Evolutionary conservation across 2,888 invertebrate genomes (phyloP), one percentile per base, ranked within the genome.

Genomic region (Rotaria sp.): DNA sequence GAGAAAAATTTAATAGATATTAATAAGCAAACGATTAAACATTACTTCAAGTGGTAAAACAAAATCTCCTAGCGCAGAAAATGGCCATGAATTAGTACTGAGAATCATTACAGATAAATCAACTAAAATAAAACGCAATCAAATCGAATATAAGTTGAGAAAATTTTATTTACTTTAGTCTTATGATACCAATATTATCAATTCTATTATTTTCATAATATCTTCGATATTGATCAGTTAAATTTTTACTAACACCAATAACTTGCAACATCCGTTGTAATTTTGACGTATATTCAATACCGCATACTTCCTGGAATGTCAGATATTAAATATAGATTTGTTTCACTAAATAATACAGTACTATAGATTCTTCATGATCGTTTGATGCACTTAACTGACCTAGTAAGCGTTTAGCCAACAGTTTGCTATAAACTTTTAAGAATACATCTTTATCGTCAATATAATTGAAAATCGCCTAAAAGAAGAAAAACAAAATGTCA

Each of bases 371-470:
- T 93, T 99, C 99, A 11, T 97, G 97, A 92, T 99, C 99, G 90
- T 99, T 99, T 89, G 96, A 96, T 67, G 98, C 97, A 5, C 97
- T 97, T 94, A 97, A 95, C 90, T 98, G 97, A 90, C 96, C 96
- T 7, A 99, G 98, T 88, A 99, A 93, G 87, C 99, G 94, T 92
- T 98, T 98, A 67, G 98, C 98, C 89, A 99, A 93, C 97, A 98
- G 97, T 93, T 98, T 99, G 91, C 96, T 96, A 92, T 99, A 99
- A 92, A 98, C 99, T 92, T 97, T 98, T 92, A 99, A 98, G 93
- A 98, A 99, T 86, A 99, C 98, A 91, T 99, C 99, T 92, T 99
- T 99, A 92, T 99, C 98, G 92, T 98, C 98, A 88, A 99, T 96
- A 91, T 99, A 99, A 92, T 98, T 98, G 92, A 99, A 99, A 86